A percentile compares a stretch with the other conserved stretches of the same genome.
These are phyloP conservation scores for Cloeon dipterum DNA, from an alignment of 2,888 invertebrate genomes.

Conservation along the genomic window DNA sequence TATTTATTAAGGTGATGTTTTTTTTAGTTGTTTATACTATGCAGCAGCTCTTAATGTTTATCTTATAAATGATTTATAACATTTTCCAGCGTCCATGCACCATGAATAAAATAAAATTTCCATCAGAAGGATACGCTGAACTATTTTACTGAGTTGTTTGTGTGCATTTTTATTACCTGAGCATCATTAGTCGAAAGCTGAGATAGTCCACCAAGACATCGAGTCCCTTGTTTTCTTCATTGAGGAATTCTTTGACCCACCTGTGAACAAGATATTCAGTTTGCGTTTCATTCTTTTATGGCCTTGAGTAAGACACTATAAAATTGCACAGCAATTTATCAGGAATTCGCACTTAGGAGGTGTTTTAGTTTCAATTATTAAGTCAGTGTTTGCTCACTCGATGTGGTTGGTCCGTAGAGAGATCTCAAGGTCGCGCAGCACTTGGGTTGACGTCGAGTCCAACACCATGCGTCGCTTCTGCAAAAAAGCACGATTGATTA, in stretches of 20 bases:
- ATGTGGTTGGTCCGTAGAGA: constrained; percentile 97
- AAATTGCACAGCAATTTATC: no score
- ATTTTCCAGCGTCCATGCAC: background rate
- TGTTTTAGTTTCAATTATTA: no score
- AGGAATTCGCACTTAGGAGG: no score
- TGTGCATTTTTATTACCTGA: no score
- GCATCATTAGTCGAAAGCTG: constrained; percentile 81
- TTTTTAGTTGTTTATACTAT: no score
- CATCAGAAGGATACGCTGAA: no score
- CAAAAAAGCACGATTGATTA: constrained; percentile 12
- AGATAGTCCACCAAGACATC: constrained; percentile 95
- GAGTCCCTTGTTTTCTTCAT: constrained; percentile 86
- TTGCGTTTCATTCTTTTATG: no score
- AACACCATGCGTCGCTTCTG: constrained; percentile 95
- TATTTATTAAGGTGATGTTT: no score
- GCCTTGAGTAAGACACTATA: no score
- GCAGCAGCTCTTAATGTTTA: no score
- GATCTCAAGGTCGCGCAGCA: constrained; percentile 93
- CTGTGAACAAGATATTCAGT: constrained; percentile 38
- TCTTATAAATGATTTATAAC: background rate
- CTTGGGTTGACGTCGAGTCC: constrained; percentile 94
- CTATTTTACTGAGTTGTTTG: no score
- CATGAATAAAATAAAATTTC: no score
- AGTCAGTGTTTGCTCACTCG: constrained; percentile 44
- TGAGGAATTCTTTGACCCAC: constrained; percentile 96